Percentiles rank a stretch among this genome's conserved stretches.
Evolutionary conservation across 2,797 vertebrate genomes (phyloP).

Genomic region (Bradypodion ventrale): DNA sequence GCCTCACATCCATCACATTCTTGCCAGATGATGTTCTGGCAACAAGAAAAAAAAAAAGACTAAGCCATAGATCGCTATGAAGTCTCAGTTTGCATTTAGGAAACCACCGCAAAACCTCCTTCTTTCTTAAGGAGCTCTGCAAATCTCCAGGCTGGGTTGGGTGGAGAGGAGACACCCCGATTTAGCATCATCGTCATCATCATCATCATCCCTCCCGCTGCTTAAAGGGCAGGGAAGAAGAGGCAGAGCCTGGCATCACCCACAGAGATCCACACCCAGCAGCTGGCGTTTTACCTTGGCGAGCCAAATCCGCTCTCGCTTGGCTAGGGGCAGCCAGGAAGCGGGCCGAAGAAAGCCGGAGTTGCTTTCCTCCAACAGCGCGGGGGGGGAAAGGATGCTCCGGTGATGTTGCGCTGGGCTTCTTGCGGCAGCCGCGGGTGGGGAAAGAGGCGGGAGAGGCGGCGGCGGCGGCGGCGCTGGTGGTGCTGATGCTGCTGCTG

Average conservation of each 20-base stretch:
- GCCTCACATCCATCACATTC: not conserved
- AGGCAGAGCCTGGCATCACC: not conserved
- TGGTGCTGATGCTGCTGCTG: slow-evolving; percentile 34
- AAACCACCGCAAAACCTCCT: not conserved
- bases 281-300: slow-evolving; percentile 19
- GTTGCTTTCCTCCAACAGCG: slow-evolving; percentile 3
- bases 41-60: too few species aligned
- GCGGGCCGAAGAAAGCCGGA: not conserved
- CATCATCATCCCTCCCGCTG: not conserved
- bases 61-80: too few species aligned
- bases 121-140: not conserved
- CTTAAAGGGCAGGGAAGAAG: not conserved
- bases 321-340: not conserved
- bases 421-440: not conserved
- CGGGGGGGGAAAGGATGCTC: not conserved
- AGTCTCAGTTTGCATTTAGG: not conserved
- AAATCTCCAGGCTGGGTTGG: not conserved
- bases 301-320: too few species aligned
- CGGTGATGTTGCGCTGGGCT: not conserved
- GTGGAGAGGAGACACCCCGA: not conserved
- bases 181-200: too few species aligned
- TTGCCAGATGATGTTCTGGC: not conserved
- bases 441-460: not conserved
- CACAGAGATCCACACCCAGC: not conserved
- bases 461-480: slow-evolving; percentile 4